Evolutionary conservation across 2,888 invertebrate genomes (phyloP), one percentile per base, ranked within the genome.

Genomic region (Automeris io): DNA sequence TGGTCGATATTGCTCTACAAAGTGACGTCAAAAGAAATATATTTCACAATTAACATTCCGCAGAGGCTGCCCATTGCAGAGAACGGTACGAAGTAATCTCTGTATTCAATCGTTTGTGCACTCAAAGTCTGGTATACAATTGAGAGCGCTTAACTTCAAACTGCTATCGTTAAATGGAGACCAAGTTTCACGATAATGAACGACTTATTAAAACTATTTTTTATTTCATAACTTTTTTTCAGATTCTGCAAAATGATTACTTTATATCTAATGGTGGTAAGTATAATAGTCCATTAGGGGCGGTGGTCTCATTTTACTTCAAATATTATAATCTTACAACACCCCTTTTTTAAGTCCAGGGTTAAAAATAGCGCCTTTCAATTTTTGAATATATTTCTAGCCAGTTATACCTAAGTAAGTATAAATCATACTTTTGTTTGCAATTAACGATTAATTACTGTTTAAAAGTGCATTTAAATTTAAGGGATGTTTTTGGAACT

Each of bases 141-240:
- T 18, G 37, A 33, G 16, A 18, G 24, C 37, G 24, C 26, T 38
- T 32, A 38, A 38, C 19, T 38, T 38, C 16, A 22, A 23, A 37
- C 38, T 33, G 13, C 21, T 4, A 21, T 37, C 23, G 31, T 16
- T 37, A 37, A 37, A 29, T 37, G 11, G 8, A 7, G 21, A 21
- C n/a, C 18, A 37, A 37, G 23, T 23, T 23, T 18, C 21, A 16
- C 29, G 29, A 29, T 5, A 29, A 29, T 16, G 29, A 29, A 29
- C 16, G 16, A 9, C 1, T 8, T n/a, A 29, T 29, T 29, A 16
- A 16, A 29, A 16, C 13, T 9, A 29, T 16, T n/a, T 2, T 26
- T 16, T 8, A 8, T 3, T n/a, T 16, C n/a, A 16, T n/a, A n/a
- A 29, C n/a, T 29, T 16, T 29, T n/a, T n/a, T 29, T n/a, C 16